phyloP scores from a whole-genome alignment of 2,888 invertebrate species.

The Tortricodes alternella region DNA sequence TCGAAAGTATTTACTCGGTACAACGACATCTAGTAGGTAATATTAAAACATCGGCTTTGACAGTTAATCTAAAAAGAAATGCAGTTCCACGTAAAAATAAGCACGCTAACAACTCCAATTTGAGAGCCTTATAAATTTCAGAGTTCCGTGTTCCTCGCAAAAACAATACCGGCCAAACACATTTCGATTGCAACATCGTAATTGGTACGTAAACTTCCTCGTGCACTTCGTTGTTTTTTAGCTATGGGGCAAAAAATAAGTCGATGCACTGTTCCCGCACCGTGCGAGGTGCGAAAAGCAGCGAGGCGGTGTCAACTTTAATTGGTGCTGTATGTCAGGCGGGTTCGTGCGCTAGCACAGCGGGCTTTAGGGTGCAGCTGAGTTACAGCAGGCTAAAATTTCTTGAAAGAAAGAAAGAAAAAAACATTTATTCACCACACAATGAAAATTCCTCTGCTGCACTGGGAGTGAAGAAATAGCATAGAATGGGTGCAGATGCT shows the following conservation, averaged over 20 bases:
- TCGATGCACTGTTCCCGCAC: slow-evolving; percentile 51
- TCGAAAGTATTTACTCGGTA: no score
- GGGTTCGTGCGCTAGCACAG: slow-evolving; percentile 65
- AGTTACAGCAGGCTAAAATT: slow-evolving; percentile 44
- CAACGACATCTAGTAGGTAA: no score
- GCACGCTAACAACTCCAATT: not conserved
- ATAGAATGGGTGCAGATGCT: no score
- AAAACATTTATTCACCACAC: not conserved
- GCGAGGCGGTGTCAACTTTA: slow-evolving; percentile 77
- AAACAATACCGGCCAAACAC: not conserved
- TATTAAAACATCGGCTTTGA: no score
- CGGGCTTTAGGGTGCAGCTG: slow-evolving; percentile 39
- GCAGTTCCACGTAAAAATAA: not conserved
- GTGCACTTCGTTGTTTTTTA: slow-evolving; percentile 22
- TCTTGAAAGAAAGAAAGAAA: not conserved
- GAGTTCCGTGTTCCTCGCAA: not conserved
- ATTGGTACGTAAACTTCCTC: slow-evolving; percentile 25
- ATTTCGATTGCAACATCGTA: slow-evolving; percentile 12
- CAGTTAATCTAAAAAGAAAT: not conserved
- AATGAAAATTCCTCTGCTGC: no score
- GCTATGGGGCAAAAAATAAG: slow-evolving; percentile 46
- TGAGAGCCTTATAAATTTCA: not conserved
- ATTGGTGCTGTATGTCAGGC: slow-evolving; percentile 78
- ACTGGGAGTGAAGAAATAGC: no score
- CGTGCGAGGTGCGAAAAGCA: slow-evolving; percentile 67